Evolutionary conservation across 2,113 vertebrate species (phyloP).

Genomic region (Rhinoptilus africanus): DNA sequence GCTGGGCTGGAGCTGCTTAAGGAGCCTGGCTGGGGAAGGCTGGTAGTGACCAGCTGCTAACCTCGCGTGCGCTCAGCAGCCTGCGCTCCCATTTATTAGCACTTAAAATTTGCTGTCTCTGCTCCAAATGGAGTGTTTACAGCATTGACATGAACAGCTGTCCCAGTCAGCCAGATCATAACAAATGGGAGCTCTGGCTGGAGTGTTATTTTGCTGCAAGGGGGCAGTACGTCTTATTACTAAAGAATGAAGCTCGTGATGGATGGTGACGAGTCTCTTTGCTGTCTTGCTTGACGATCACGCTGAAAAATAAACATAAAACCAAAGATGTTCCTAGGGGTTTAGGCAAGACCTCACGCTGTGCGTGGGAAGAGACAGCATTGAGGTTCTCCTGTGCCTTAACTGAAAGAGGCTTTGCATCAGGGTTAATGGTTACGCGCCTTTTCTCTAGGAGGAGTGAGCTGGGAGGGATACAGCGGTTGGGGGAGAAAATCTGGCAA

Average conservation of each 20-base stretch:
- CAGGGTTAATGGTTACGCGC: not conserved
- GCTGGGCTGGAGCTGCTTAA: not conserved
- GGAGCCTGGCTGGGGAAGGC: not conserved
- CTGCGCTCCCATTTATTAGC: slow-evolving; percentile 8
- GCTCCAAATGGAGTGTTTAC: slow-evolving; percentile 32
- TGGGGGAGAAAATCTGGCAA: not conserved
- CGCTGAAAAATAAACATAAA: slow-evolving; percentile 6
- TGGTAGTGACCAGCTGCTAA: not conserved
- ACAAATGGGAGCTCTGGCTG: slow-evolving; percentile 50
- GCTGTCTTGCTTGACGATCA: slow-evolving; percentile 13
- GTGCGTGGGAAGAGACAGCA: not conserved
- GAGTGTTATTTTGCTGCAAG: slow-evolving; percentile 37
- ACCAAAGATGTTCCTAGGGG: not conserved
- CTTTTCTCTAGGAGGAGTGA: not conserved
- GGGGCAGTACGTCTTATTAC: slow-evolving; percentile 45
- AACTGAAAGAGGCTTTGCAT: not conserved
- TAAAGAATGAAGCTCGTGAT: slow-evolving; percentile 29
- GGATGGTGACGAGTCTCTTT: slow-evolving; percentile 13
- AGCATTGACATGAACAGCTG: slow-evolving; percentile 18
- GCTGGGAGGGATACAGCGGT: not conserved
- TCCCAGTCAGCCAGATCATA: slow-evolving; percentile 28
- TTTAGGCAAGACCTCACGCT: not conserved
- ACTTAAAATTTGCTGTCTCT: not conserved
- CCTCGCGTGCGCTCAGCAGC: not conserved
- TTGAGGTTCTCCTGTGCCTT: not conserved